Evolutionary conservation across 2,797 vertebrate species (phyloP).

Genomic region (Neosilurus mollespiculum): DNA sequence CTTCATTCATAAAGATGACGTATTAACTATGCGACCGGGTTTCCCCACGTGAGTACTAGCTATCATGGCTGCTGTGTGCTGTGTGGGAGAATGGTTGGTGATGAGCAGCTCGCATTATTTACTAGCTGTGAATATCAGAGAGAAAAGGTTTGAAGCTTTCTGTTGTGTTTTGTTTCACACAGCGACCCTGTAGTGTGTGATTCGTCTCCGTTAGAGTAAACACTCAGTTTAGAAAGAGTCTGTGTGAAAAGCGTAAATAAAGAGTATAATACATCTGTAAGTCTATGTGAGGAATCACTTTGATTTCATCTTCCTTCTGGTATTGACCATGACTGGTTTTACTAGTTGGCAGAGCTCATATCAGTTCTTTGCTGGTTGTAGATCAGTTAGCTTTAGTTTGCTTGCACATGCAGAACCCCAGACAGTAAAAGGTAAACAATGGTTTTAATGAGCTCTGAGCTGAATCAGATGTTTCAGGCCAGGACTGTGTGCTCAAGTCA

Average conservation of each 20-base stretch:
- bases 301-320: neutral
- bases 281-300: neutral
- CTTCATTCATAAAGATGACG: slow-evolving; percentile 12
- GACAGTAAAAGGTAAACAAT: neutral
- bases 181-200: neutral
- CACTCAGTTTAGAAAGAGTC: neutral
- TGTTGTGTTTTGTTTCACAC: neutral
- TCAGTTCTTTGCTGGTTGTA: neutral
- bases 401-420: neutral
- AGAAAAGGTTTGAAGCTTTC: slow-evolving; percentile 60
- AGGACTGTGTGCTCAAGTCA: no score
- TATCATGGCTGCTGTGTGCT: slow-evolving; percentile 64
- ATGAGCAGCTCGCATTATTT: slow-evolving; percentile 61
- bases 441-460: neutral
- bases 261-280: neutral
- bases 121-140: slow-evolving; percentile 60
- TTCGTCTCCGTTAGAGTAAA: neutral
- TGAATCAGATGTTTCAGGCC: neutral
- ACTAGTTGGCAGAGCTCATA: neutral
- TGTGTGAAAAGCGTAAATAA: neutral
- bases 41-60: slow-evolving; percentile 33
- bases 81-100: slow-evolving; percentile 64
- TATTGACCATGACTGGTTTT: neutral
- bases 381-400: neutral
- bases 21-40: slow-evolving; percentile 40